A percentile compares a stretch with the other conserved stretches of the same genome.
Conservation (phyloP, 2,113 vertebrate species). For the Bufo gargarizans region DNA sequence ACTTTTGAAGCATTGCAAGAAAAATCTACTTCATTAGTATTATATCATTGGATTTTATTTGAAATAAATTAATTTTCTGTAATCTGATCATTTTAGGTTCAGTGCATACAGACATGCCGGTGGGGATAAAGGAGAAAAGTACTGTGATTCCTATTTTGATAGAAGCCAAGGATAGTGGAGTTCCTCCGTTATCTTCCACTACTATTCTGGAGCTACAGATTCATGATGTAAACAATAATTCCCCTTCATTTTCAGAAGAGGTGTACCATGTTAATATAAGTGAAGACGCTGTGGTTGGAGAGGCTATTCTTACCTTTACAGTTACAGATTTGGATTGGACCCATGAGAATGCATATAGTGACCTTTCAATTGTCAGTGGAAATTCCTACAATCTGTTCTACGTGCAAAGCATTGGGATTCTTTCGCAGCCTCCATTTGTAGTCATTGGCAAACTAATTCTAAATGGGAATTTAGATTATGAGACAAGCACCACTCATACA, state of each 20-base stretch:
- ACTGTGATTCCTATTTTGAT: conserved; percentile 78
- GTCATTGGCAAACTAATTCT: conserved; percentile 79
- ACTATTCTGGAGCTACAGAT: conserved; percentile 76
- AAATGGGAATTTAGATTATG: conserved; percentile 78
- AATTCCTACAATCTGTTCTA: conserved; percentile 79
- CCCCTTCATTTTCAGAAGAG: conserved; percentile 77
- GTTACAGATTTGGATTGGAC: conserved; percentile 79
- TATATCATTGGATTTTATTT: neutral
- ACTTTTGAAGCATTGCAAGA: neutral
- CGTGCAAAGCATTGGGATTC: conserved; percentile 71
- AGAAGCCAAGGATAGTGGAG: conserved; percentile 84
- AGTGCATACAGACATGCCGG: conserved; percentile 74
- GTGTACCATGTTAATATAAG: conserved; percentile 77
- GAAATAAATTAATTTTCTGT: neutral
- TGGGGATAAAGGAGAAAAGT: conserved; percentile 68
- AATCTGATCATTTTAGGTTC: conserved; percentile 74
- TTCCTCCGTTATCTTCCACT: conserved; percentile 75
- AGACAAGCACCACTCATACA: conserved; percentile 71
- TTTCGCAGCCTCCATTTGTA: conserved; percentile 66
- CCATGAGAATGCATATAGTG: conserved; percentile 73
- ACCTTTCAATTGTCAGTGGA: conserved; percentile 80
- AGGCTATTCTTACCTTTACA: conserved; percentile 77
- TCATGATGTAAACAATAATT: conserved; percentile 78
- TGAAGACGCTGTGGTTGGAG: conserved; percentile 76
- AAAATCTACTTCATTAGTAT: neutral